Evolutionary conservation across 1,140 invertebrate species (phyloP), one percentile per base, ranked within the genome.

Genomic region (Ceratoteleas bidentatus): DNA sequence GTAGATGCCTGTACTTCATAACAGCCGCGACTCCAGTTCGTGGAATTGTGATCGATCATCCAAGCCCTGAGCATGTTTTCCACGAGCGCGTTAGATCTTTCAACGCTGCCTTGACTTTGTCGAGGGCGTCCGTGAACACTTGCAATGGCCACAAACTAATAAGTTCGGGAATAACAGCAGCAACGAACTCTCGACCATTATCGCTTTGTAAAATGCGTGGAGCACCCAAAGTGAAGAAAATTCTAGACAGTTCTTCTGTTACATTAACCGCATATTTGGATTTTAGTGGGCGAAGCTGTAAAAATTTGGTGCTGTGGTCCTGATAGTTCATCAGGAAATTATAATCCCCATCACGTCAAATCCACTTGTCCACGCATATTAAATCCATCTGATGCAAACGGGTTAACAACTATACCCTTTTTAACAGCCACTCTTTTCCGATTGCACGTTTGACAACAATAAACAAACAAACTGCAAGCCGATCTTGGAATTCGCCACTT

Each of bases 231-330:
- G 87, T 74, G 32, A 85, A 79, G 86, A 92, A 91, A 66, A 91
- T 68, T 65, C 90, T 85, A 0, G 88, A 24, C 10, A 91, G 58
- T n/a, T 90, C 69, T 43, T 81, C 79, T 11, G 86, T 85, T 32
- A 92, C 88, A 85, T 91, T 87, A 40, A 84, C 78, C n/a, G 85
- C 89, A 32, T 73, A 43, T 79, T 92, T 92, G 24, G 78, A 82
- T 81, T 79, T 88, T 8, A 92, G 64, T 16, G 92, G 84, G 24
- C 24, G 24, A 24, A 24, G 24, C 4, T 24, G 4, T 24, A 24
- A 1, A 24, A 24, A 24, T 24, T 92, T 92, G n/a, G 89, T 92
- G 8, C 87, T 81, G 77, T 91, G 87, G 74, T 92, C 88, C 85
- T 92, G 90, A 52, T 92, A 92, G 11, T 90, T 81, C 13, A 91